Conservation (phyloP, 2,888 invertebrate genomes). For the Caenorhabditis angaria region DNA sequence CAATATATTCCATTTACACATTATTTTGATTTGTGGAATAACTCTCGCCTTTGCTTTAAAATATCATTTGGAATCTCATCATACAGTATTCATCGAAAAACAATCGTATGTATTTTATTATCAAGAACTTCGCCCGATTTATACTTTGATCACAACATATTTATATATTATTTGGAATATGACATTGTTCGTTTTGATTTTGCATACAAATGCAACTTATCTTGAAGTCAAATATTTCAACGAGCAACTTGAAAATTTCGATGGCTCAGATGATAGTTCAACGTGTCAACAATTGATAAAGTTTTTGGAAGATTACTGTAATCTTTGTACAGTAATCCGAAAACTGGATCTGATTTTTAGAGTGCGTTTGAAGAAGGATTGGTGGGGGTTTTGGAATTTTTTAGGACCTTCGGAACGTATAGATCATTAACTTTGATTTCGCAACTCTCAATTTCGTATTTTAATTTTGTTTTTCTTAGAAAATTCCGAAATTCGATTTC, state of each 20-base stretch:
- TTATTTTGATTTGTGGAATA: constrained; percentile 28
- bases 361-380: neutral
- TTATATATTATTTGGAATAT: constrained; percentile 51
- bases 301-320: constrained; percentile 39
- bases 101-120: constrained; percentile 45
- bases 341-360: constrained; percentile 49
- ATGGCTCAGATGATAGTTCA: constrained; percentile 28
- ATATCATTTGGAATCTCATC: constrained; percentile 41
- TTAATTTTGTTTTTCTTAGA: too few species aligned
- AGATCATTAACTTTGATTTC: too few species aligned
- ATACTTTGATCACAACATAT: constrained; percentile 42
- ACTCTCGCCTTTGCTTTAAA: constrained; percentile 40
- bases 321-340: constrained; percentile 39
- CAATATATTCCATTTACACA: constrained; percentile 28
- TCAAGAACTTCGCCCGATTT: constrained; percentile 32
- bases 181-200: constrained; percentile 45
- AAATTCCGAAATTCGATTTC: too few species aligned
- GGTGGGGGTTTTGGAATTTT: too few species aligned
- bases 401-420: too few species aligned
- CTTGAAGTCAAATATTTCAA: constrained; percentile 52
- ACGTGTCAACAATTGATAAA: constrained; percentile 30
- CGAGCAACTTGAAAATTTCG: constrained; percentile 39
- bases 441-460: too few species aligned
- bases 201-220: constrained; percentile 48
- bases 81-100: constrained; percentile 40